Percentiles rank a stretch among this genome's conserved stretches.
Evolutionary conservation across 1,140 invertebrate species (phyloP).

Genomic region (Magallana gigas): DNA sequence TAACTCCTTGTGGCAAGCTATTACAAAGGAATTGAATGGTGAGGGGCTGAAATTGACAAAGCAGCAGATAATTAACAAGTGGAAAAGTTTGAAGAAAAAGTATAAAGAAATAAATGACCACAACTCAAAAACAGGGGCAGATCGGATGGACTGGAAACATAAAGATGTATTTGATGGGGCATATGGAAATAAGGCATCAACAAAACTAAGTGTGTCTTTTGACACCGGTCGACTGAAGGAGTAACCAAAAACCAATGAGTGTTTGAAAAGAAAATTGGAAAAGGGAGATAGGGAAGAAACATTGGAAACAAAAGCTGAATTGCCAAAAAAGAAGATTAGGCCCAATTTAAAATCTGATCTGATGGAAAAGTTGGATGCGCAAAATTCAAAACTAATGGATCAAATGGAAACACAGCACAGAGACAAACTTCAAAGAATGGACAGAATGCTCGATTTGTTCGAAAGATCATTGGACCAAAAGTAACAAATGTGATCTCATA

Average conservation of each 20-base stretch:
- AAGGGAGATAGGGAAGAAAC: neutral
- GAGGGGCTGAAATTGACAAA: constrained; percentile 31
- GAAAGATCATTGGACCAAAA: neutral
- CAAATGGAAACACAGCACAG: neutral
- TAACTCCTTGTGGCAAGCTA: neutral
- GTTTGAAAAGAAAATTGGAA: no score
- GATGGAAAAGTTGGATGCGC: neutral
- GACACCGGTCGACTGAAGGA: neutral
- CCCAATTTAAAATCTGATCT: neutral
- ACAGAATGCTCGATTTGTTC: neutral
- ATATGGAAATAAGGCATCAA: constrained; percentile 39
- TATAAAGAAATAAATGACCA: constrained; percentile 38
- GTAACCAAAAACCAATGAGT: neutral
- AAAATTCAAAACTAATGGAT: neutral
- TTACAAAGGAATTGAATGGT: neutral
- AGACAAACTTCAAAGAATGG: neutral
- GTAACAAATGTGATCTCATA: no score
- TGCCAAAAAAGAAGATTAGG: neutral
- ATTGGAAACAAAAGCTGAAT: neutral
- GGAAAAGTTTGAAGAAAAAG: constrained; percentile 44
- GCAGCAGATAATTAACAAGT: constrained; percentile 31
- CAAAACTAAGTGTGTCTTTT: neutral
- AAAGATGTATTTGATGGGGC: constrained; percentile 26
- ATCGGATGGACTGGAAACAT: constrained; percentile 27
- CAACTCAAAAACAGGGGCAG: constrained; percentile 33